These are phyloP conservation scores for Epinephelus fuscoguttatus DNA, from an alignment of 2,113 vertebrate genomes.

Conservation along the genomic window DNA sequence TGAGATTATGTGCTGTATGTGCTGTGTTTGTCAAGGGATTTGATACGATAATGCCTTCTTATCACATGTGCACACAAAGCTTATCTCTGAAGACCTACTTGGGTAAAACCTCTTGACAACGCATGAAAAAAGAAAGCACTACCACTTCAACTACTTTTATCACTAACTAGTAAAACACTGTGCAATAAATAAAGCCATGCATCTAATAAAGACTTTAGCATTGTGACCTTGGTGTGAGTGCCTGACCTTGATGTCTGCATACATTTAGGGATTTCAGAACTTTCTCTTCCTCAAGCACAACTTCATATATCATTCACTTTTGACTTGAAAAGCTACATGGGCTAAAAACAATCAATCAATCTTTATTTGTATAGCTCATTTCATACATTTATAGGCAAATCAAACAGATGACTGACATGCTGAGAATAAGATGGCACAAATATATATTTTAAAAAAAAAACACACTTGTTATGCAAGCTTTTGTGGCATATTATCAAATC, in stretches of 20 bases:
- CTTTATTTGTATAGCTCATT: too few species aligned
- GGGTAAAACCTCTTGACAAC: background rate
- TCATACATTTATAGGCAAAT: too few species aligned
- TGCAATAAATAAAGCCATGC: background rate
- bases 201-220: background rate
- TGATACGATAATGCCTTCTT: conserved; percentile 14
- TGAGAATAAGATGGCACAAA: too few species aligned
- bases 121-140: background rate
- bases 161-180: background rate
- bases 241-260: background rate
- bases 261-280: too few species aligned
- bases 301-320: too few species aligned
- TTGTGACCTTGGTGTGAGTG: background rate
- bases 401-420: too few species aligned
- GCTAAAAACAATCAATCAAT: too few species aligned
- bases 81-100: background rate
- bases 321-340: too few species aligned
- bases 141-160: background rate
- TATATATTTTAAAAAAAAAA: too few species aligned
- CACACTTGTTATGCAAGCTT: too few species aligned
- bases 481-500: too few species aligned
- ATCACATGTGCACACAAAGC: conserved; percentile 12
- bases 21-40: conserved; percentile 27
- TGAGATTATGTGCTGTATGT: background rate
- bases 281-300: too few species aligned